phyloP scores from a whole-genome alignment of 30 jellyfish, hydroid and myxozoan genomes.

The Haliclystus octoradiatus region DNA sequence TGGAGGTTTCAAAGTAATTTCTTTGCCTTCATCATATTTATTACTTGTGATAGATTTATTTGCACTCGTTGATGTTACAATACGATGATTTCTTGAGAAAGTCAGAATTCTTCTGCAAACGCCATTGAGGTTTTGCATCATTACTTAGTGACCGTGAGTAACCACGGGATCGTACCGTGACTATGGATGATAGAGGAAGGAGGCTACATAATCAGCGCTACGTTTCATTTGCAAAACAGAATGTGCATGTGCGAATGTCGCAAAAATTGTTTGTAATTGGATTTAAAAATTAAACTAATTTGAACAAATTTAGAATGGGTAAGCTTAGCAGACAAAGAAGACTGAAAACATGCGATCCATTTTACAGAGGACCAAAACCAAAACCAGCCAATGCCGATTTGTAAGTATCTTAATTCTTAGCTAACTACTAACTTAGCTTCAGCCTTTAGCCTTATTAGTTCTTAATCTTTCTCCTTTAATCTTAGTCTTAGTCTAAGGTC shows the following conservation, averaged over 20 bases:
- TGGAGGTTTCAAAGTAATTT: constrained; percentile 19
- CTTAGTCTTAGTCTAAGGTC: too few relatives aligned
- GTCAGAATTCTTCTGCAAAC: background rate
- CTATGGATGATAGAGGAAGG: background rate
- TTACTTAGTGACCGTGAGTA: background rate
- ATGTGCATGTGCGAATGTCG: too few relatives aligned
- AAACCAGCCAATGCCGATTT: too few relatives aligned
- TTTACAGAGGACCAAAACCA: constrained; percentile 16
- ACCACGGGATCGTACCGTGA: background rate
- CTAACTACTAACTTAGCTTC: too few relatives aligned
- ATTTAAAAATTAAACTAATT: too few relatives aligned
- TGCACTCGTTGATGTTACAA: background rate
- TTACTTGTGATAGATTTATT: background rate
- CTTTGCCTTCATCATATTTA: too few relatives aligned
- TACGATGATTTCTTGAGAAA: background rate
- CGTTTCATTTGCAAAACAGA: background rate
- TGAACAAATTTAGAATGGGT: too few relatives aligned
- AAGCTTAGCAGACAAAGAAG: constrained; percentile 57
- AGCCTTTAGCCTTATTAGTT: too few relatives aligned
- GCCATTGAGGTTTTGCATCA: background rate
- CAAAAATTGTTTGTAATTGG: too few relatives aligned
- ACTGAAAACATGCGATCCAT: constrained; percentile 62
- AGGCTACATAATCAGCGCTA: background rate
- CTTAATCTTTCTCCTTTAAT: too few relatives aligned
- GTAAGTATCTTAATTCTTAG: too few relatives aligned